These are phyloP conservation scores for Pseudobourletiella spinata DNA, from an alignment of 1,140 invertebrate genomes.

Conservation along the genomic window DNA sequence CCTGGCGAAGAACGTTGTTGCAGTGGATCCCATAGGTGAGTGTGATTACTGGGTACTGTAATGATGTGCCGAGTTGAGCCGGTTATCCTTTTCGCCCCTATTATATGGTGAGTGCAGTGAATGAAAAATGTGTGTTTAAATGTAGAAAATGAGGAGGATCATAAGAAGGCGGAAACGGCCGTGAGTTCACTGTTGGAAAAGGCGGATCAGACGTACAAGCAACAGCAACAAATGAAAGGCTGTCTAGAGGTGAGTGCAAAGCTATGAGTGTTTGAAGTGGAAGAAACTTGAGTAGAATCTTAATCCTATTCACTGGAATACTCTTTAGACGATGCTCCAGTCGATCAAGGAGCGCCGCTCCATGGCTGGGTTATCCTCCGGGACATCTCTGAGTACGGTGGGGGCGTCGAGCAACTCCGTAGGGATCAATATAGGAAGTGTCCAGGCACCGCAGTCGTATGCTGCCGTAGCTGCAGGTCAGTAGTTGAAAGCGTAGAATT, in stretches of 20 bases:
- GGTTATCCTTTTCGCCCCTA: too few species aligned
- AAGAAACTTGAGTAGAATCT: too few species aligned
- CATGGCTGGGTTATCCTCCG: constrained; percentile 26
- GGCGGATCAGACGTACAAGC: constrained; percentile 87
- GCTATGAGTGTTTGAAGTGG: constrained; percentile 3
- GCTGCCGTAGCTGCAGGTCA: constrained; percentile 28
- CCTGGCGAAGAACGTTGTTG: constrained; percentile 31
- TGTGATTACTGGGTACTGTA: too few species aligned
- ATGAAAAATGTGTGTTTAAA: too few species aligned
- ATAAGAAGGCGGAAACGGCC: constrained; percentile 83
- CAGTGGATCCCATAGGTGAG: constrained; percentile 33
- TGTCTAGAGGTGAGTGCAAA: constrained; percentile 67
- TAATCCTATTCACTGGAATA: too few species aligned
- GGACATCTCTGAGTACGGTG: constrained; percentile 34
- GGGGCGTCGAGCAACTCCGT: constrained; percentile 3
- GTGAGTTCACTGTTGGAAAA: constrained; percentile 87
- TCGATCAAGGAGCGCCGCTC: constrained; percentile 33
- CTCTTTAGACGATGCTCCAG: constrained; percentile 30
- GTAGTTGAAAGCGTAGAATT: too few species aligned
- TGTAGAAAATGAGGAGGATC: constrained; percentile 91
- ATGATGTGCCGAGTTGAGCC: not conserved
- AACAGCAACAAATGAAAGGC: constrained; percentile 79
- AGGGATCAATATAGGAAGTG: not conserved
- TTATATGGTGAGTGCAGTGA: too few species aligned
- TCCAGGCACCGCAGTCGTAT: constrained; percentile 19